phyloP scores from a whole-genome alignment of 2,797 vertebrate genomes.

The Scolopax rusticola region DNA sequence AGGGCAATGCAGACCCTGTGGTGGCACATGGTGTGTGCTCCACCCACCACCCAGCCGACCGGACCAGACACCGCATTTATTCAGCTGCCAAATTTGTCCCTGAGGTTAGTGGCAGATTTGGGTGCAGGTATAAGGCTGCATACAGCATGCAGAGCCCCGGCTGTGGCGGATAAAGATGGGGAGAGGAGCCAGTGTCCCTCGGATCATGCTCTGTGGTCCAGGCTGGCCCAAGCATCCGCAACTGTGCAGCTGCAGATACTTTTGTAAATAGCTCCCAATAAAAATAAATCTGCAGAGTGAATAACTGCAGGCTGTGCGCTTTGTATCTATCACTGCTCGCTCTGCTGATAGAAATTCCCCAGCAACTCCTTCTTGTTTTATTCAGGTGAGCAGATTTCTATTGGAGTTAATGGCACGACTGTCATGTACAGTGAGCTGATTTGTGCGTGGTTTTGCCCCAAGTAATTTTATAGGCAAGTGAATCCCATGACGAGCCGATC shows the following conservation, averaged over 20 bases:
- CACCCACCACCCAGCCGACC: background rate
- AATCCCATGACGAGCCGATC: fast-evolving
- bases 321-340: background rate
- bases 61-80: background rate
- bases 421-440: background rate
- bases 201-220: fast-evolving
- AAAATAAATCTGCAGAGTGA: slow-evolving; percentile 24
- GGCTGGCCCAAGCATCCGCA: background rate
- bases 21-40: background rate
- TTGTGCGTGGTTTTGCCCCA: background rate
- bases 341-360: background rate
- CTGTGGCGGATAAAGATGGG: background rate
- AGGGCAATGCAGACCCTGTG: background rate
- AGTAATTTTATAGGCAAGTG: slow-evolving; percentile 23
- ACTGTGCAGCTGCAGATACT: slow-evolving; percentile 18
- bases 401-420: background rate
- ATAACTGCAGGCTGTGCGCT: slow-evolving; percentile 13
- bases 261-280: slow-evolving; percentile 42
- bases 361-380: background rate
- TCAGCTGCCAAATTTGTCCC: background rate
- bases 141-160: background rate
- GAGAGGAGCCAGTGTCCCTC: background rate
- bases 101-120: background rate
- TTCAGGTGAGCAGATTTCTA: background rate
- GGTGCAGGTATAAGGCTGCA: background rate